Evolutionary conservation across 2,888 invertebrate genomes (phyloP), one percentile per base, ranked within the genome.

Genomic region (Lasioglossum lativentre): DNA sequence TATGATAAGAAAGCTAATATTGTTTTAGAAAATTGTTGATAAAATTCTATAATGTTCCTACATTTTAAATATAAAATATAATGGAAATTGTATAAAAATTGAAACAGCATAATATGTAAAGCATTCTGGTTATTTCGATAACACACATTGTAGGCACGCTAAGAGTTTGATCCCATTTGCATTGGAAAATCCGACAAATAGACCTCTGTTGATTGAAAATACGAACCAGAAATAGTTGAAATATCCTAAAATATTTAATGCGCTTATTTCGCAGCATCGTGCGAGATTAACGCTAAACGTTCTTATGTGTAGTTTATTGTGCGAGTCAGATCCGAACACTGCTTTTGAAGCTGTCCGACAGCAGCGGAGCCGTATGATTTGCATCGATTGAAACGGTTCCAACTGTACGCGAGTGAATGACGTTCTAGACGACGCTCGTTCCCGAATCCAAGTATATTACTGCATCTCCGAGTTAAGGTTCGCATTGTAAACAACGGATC

Each of bases 401-500:
- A 66, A 66, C 30, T 10, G 34, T 66, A 3, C 16, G 30, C 63
- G 19, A 66, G 68, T n/a, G 38, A 68, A 40, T 12, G 38, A 23
- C 4, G 38, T 12, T 10, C n/a, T 68, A 38, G 23, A 34, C 34
- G 23, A 38, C 10, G 38, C 12, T 19, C 23, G 66, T 68, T 23
- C 68, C 38, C 68, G 68, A 38, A 38, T 40, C 12, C 52, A 68
- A 80, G 75, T 75, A 71, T 68, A 70, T 85, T 78, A 38, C 78
- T 56, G 63, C 75, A 81, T 81, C 68, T 59, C 72, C 42, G 56
- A 72, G 70, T 76, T 63, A 79, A 85, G 76, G 72, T 86, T n/a
- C 76, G 70, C 70, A 78, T 38, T 70, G 78, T 82, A 88, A 88
- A 87, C 82, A 85, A 88, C 71, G 72, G 80, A 75, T 85, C 68